phyloP scores from a whole-genome alignment of 30 jellyfish, hydroid and myxozoan genomes.

The Hydractinia symbiolongicarpus region DNA sequence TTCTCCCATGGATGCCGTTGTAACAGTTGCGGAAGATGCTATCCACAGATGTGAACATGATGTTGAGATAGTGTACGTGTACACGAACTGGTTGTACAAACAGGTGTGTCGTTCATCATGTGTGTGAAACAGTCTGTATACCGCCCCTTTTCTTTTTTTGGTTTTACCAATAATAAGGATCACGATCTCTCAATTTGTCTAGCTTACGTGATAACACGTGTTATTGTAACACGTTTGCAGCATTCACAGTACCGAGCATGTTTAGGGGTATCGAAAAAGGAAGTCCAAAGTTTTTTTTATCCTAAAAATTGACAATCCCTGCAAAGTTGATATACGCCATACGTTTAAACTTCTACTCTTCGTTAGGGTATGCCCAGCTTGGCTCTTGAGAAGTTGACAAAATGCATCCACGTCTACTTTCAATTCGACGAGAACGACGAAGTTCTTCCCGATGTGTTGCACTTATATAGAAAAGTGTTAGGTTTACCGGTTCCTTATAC shows the following conservation, averaged over 20 bases:
- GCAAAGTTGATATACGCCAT: no score
- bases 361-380: slow-evolving; percentile 31
- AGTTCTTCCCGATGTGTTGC: slow-evolving; percentile 22
- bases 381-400: slow-evolving; percentile 35
- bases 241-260: no score
- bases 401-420: slow-evolving; percentile 29
- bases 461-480: slow-evolving; percentile 23
- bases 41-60: slow-evolving; percentile 31
- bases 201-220: no score
- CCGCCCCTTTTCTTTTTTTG: no score
- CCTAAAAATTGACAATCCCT: no score
- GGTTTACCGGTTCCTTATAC: slow-evolving; percentile 23
- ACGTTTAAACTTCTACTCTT: not conserved
- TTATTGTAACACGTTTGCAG: no score
- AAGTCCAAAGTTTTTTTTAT: no score
- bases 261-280: no score
- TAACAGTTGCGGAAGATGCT: slow-evolving; percentile 36
- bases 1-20: slow-evolving; percentile 41
- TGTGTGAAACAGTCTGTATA: no score
- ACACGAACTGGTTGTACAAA: slow-evolving; percentile 29
- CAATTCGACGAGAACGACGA: slow-evolving; percentile 17
- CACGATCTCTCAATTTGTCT: no score
- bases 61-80: slow-evolving; percentile 36
- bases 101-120: slow-evolving; percentile 13
- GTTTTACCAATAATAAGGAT: no score